Base-by-base conservation (phyloP, 2,888 invertebrate genomes). In the Xanthorhoe designata region DNA sequence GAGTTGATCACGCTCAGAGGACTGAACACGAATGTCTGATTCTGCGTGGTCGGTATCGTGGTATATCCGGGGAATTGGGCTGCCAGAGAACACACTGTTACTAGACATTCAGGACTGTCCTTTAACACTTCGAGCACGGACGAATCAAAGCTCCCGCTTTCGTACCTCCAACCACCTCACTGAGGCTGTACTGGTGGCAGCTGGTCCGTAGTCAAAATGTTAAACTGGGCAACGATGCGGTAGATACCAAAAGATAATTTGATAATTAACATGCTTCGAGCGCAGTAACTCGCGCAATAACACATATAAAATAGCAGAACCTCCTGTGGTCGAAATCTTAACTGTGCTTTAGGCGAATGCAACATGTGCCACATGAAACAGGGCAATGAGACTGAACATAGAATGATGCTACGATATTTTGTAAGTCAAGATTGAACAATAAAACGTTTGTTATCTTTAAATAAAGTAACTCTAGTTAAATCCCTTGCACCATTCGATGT, bases 1-100 rank as follows among this genome's bases (percentile, higher is more conserved):
- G 95, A 96, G 80, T 95, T 96, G 77, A 96, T 94, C 7, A 96
- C 96, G 2, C 95, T 95, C 61, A 96, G 88, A 67, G 96, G 96
- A 68, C 96, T 96, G 86, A 95, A 97, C 55, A 97, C 96, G 76
- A 97, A 92, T 6, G 97, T 97, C 82, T 97, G 97, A 75, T 96
- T 95, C 89, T 97, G 96, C 66, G 96, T 96, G 6, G 96, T 96
- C 57, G 96, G 96, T 68, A 96, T 96, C 17, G 96, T 96, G 61
- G 97, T 94, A 83, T 97, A 98, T 2, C 97, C 96, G 3, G 96
- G 96, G 90, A 95, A 96, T 73, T 95, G 94, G 1, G 94, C 95
- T 94, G 85, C 61, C 15, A 58, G 38, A 42, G 38, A 63, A 61
- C 32, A 61, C 29, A 24, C 24, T 17, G 50, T 64, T 51, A 59